Evolutionary conservation across 1,140 invertebrate species (phyloP).

Genomic region (Drosophila punjabiensis): DNA sequence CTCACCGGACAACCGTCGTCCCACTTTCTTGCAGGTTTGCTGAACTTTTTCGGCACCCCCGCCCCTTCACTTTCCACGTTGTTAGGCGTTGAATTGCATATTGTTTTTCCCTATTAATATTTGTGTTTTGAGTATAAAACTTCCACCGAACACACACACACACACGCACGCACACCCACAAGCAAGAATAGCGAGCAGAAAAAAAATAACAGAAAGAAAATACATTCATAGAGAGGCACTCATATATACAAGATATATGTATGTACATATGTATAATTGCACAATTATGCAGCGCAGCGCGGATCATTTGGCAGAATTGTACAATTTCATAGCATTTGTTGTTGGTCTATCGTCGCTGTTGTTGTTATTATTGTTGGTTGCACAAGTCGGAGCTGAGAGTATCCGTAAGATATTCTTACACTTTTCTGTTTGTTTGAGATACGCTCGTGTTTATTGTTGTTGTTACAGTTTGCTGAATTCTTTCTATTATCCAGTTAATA

Average conservation of each 20-base stretch:
- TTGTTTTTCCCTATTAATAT: constrained; percentile 71
- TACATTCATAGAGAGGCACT: constrained; percentile 29
- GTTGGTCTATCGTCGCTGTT: constrained; percentile 41
- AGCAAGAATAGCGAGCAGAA: constrained; percentile 39
- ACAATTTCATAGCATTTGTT: constrained; percentile 47
- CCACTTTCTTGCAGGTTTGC: constrained; percentile 55
- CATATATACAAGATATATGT: constrained; percentile 5
- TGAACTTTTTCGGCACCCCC: constrained; percentile 51
- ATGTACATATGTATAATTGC: constrained; percentile 65
- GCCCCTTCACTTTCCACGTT: constrained; percentile 21
- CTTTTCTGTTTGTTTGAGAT: constrained; percentile 21
- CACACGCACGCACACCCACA: constrained; percentile 39
- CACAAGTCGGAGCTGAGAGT: constrained; percentile 30
- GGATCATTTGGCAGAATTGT: constrained; percentile 54
- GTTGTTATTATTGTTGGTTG: constrained; percentile 30
- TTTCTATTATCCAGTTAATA: constrained; percentile 29
- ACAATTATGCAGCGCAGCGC: constrained; percentile 76
- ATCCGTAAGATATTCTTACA: constrained; percentile 39
- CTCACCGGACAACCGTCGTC: constrained; percentile 4
- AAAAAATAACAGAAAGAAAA: constrained; percentile 46
- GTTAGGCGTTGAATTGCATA: constrained; percentile 57
- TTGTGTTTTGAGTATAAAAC: constrained; percentile 44
- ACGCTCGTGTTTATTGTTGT: constrained; percentile 21
- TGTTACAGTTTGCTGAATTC: constrained; percentile 8
- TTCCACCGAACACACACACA: constrained; percentile 38